These are phyloP conservation scores for Himalopsyche anomala DNA, from an alignment of 2,888 invertebrate genomes.

Conservation along the genomic window DNA sequence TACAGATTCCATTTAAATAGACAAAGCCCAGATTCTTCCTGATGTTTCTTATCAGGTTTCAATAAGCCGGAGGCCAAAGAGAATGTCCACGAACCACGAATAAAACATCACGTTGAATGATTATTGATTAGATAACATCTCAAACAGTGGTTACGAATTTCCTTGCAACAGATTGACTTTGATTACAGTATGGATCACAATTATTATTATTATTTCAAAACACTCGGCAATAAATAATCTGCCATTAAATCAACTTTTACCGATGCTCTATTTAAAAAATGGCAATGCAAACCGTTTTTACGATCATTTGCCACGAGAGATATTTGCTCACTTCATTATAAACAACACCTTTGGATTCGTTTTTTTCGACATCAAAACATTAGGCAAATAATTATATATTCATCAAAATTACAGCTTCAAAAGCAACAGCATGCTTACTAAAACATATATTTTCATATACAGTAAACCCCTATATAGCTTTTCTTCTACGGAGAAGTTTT, in stretches of 20 bases:
- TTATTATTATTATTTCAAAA: slow-evolving; percentile 34
- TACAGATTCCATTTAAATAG: slow-evolving; percentile 4
- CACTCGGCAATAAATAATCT: slow-evolving; percentile 30
- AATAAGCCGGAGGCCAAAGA: slow-evolving; percentile 57
- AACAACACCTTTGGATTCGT: no score
- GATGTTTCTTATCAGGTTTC: slow-evolving; percentile 51
- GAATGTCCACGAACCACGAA: slow-evolving; percentile 60
- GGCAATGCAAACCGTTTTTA: slow-evolving; percentile 27
- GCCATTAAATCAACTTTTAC: slow-evolving; percentile 26
- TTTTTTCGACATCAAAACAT: no score
- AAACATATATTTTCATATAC: no score
- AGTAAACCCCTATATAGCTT: no score
- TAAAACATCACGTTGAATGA: slow-evolving; percentile 42
- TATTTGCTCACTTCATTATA: neutral
- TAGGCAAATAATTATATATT: no score
- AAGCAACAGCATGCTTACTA: no score
- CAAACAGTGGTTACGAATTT: slow-evolving; percentile 34
- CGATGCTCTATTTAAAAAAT: slow-evolving; percentile 16
- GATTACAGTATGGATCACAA: slow-evolving; percentile 34
- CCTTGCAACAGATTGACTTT: slow-evolving; percentile 30
- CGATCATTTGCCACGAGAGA: neutral
- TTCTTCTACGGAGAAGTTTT: no score
- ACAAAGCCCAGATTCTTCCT: slow-evolving; percentile 23
- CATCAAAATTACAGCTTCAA: no score
- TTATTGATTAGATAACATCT: slow-evolving; percentile 34